A percentile compares a stretch with the other conserved stretches of the same genome.
Evolutionary conservation across 1,140 invertebrate genomes (phyloP).

Genomic region (Atta colombica): DNA sequence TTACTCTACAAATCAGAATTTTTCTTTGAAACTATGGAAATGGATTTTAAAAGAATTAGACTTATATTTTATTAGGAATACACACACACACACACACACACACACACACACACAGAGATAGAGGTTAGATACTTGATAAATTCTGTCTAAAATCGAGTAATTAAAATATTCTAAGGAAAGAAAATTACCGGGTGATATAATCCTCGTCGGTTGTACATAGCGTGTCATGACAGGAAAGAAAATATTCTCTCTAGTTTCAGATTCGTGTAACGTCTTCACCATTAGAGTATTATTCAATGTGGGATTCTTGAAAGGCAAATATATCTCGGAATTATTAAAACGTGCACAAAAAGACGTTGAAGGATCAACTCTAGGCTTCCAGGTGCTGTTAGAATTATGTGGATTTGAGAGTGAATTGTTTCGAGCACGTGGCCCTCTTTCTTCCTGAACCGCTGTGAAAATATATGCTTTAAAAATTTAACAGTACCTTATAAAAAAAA

Average conservation of each 20-base stretch:
- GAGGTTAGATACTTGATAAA: no score
- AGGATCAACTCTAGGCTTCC: conserved; percentile 51
- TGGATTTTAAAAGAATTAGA: background rate
- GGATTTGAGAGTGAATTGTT: conserved; percentile 78
- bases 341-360: conserved; percentile 10
- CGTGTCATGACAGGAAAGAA: conserved; percentile 18
- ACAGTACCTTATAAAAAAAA: background rate
- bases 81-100: no score
- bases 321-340: conserved; percentile 35
- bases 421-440: conserved; percentile 90
- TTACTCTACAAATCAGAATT: background rate
- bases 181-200: conserved; percentile 75
- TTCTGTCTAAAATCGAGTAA: background rate
- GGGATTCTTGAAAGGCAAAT: conserved; percentile 37
- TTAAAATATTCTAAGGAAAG: background rate
- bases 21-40: background rate
- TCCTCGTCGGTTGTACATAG: conserved; percentile 50
- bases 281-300: conserved; percentile 36
- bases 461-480: conserved; percentile 26
- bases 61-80: conserved; percentile 7
- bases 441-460: conserved; percentile 91
- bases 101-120: no score
- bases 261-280: conserved; percentile 17
- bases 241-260: background rate
- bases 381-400: conserved; percentile 12